Evolutionary conservation across 2,113 vertebrate genomes (phyloP).

Genomic region (Geococcyx californianus): DNA sequence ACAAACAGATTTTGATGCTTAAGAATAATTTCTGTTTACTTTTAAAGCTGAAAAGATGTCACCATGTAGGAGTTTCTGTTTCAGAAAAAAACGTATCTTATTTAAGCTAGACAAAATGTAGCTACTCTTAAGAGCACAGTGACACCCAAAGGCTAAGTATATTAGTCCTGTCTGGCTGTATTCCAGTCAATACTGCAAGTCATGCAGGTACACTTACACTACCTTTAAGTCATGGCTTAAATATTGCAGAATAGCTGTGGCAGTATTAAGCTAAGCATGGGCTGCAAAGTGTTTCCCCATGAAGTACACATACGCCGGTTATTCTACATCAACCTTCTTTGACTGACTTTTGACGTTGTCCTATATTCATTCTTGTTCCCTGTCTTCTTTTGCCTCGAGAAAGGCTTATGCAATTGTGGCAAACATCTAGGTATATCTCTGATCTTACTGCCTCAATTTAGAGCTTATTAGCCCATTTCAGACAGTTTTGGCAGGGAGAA

Average conservation of each 20-base stretch:
- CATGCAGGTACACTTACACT: neutral
- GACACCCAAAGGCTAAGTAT: constrained; percentile 38
- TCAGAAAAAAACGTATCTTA: neutral
- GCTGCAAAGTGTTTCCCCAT: too few relatives aligned
- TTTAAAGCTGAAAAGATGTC: neutral
- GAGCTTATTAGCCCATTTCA: neutral
- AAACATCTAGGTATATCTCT: neutral
- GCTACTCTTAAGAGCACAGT: neutral
- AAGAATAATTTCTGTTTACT: neutral
- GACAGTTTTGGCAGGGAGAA: neutral
- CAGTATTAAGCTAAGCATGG: neutral
- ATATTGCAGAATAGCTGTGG: neutral
- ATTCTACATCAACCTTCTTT: neutral
- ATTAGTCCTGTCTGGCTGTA: neutral
- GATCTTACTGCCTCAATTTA: neutral
- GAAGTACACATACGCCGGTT: neutral
- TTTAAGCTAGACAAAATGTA: neutral
- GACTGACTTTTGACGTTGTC: neutral
- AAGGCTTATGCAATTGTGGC: neutral
- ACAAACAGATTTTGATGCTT: neutral
- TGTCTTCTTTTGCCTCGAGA: neutral
- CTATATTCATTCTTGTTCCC: neutral
- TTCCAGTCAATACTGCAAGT: neutral
- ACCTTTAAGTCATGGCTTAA: neutral
- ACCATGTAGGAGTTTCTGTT: neutral